These are phyloP conservation scores for Andrena bucephala DNA, from an alignment of 2,888 invertebrate genomes.

Conservation along the genomic window DNA sequence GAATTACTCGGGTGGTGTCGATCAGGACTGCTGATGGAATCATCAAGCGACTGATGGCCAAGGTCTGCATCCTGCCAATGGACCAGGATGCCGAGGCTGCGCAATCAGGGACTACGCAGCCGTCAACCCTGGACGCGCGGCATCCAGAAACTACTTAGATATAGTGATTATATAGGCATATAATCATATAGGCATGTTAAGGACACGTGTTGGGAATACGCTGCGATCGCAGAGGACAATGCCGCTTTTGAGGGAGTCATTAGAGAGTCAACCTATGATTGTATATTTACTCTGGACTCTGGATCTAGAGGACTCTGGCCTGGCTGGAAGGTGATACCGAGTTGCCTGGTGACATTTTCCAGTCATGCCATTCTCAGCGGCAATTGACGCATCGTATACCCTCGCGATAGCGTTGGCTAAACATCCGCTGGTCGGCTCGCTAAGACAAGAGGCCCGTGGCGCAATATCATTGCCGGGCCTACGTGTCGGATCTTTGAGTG, in stretches of 20 bases:
- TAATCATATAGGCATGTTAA: not conserved
- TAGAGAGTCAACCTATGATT: not conserved
- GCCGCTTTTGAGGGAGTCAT: not conserved
- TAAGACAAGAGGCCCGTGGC: too few species aligned
- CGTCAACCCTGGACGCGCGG: not conserved
- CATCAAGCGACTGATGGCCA: not conserved
- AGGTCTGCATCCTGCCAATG: slow-evolving; percentile 2
- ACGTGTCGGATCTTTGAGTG: too few species aligned
- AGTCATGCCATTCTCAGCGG: slow-evolving; percentile 1
- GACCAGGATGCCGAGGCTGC: not conserved
- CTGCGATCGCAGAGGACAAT: slow-evolving; percentile 3
- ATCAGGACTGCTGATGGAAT: not conserved
- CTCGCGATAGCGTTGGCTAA: not conserved
- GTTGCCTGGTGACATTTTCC: not conserved
- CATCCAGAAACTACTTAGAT: not conserved
- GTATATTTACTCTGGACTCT: too few species aligned
- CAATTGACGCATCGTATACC: not conserved
- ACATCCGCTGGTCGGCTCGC: too few species aligned
- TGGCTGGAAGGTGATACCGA: too few species aligned
- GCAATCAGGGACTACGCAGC: not conserved
- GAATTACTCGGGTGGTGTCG: not conserved
- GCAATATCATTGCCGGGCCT: too few species aligned
- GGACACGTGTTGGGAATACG: not conserved
- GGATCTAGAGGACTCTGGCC: not conserved
- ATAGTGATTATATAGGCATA: too few species aligned